Base-by-base conservation (phyloP, 1,140 invertebrate genomes). In the Lepeophtheirus salmonis region DNA sequence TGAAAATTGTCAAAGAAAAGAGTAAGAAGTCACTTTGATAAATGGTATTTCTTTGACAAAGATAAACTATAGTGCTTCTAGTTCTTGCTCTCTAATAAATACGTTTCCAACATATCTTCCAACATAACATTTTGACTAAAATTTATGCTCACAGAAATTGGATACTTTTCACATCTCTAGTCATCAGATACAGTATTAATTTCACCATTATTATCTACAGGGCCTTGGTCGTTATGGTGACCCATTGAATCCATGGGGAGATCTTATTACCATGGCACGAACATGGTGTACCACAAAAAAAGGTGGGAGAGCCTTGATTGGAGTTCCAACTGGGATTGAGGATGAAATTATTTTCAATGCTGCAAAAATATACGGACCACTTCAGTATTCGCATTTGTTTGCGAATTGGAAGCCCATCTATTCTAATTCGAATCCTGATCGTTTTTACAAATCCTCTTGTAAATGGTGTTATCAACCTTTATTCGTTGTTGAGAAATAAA, bases 211-310 rank as follows among this genome's bases (percentile, higher is more conserved):
- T 41, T 41, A 41, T 41, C n/a, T 41, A 10, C 30, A n/a, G n/a
- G n/a, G 57, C 2, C 18, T 60, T 52, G 57, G 57, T 18, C 57
- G 57, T 16, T 60, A 60, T 60, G 57, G 57, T 18, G 57, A 60
- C 22, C n/a, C 23, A 4, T n/a, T 60, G 16, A 50, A 51, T 24
- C 57, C 57, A 57, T 57, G 55, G 57, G 57, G 57, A 50, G 57
- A 60, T 24, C n/a, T 60, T 10, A 50, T 60, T 16, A 50, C 57
- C 23, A 60, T 60, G 30, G 57, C 30, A 12, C 12, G 23, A 16
- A 26, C 49, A 1, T 52, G 57, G 41, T 60, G 57, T 60, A 24
- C 50, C 1, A 60, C 49, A 13, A 50, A 24, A 13, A 16, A 21
- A 2, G 57, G 49, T 2, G 57, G 41, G 1, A 2, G 23, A 12